Evolutionary conservation across 2,113 vertebrate species (phyloP).

Genomic region (Danionella cerebrum): DNA sequence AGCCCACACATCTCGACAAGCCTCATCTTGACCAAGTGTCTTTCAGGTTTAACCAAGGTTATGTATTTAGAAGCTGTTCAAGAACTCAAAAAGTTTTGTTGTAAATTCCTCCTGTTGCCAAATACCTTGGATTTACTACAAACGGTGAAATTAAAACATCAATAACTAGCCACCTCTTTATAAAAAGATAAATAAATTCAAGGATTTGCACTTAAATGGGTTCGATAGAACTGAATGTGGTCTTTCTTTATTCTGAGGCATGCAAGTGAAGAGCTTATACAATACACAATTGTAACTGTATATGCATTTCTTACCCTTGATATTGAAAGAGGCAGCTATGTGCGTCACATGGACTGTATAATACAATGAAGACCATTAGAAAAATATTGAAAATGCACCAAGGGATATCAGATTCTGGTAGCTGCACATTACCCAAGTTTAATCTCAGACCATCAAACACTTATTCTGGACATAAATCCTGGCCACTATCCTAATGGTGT

Average conservation of each 20-base stretch:
- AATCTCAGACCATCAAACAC: background rate
- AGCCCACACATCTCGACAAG: background rate
- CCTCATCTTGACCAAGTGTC: background rate
- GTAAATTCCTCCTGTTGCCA: too few species aligned
- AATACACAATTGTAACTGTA: background rate
- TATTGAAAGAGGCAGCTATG: background rate
- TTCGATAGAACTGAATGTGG: too few species aligned
- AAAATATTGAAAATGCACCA: background rate
- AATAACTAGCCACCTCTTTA: too few species aligned
- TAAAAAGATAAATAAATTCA: too few species aligned
- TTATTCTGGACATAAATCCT: background rate
- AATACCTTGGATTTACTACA: too few species aligned
- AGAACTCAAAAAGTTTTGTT: too few species aligned
- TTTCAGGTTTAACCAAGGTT: too few species aligned
- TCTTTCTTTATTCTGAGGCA: conserved; percentile 4
- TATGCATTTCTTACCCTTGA: background rate
- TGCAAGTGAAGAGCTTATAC: background rate
- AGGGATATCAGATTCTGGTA: background rate
- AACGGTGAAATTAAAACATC: too few species aligned
- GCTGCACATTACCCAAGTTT: background rate
- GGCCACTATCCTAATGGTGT: too few species aligned
- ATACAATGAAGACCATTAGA: background rate
- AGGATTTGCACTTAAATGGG: too few species aligned
- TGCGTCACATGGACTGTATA: background rate
- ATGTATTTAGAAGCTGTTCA: too few species aligned